phyloP scores from a whole-genome alignment of 2,888 invertebrate genomes.

The Lathronympha strigana region DNA sequence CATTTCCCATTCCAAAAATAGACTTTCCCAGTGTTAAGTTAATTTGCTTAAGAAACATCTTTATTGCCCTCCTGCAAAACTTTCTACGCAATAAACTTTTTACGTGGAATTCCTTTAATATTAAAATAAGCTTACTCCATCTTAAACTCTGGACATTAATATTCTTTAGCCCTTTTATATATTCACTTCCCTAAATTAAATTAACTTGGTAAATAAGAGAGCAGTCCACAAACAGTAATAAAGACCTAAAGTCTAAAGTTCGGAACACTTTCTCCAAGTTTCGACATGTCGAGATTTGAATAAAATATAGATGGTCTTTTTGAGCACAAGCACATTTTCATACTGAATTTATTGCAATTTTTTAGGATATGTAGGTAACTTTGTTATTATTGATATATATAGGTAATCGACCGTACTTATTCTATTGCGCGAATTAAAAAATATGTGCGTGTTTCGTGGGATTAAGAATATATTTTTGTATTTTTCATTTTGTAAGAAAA shows the following conservation, averaged over 20 bases:
- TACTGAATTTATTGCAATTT: no score
- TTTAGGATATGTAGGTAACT: no score
- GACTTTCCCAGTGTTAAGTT: constrained; percentile 9
- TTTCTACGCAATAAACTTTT: constrained; percentile 31
- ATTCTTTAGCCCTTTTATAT: constrained; percentile 58
- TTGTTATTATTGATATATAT: no score
- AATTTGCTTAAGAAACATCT: constrained; percentile 34
- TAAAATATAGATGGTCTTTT: constrained; percentile 32
- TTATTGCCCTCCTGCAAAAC: constrained; percentile 28
- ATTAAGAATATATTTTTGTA: no score
- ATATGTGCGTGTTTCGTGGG: no score
- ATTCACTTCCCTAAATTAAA: constrained; percentile 64
- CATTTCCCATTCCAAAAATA: background rate
- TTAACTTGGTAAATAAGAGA: constrained; percentile 65
- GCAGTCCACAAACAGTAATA: constrained; percentile 61
- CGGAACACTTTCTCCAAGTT: constrained; percentile 58
- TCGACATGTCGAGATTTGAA: constrained; percentile 50
- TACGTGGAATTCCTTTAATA: constrained; percentile 37
- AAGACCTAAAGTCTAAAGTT: constrained; percentile 56
- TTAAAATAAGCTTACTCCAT: constrained; percentile 53
- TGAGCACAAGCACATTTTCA: no score
- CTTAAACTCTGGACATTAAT: constrained; percentile 59
- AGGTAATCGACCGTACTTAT: no score
- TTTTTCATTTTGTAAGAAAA: no score
- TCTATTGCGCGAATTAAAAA: no score